Conservation (phyloP, 2,113 vertebrate genomes). For the Bombycilla garrulus region DNA sequence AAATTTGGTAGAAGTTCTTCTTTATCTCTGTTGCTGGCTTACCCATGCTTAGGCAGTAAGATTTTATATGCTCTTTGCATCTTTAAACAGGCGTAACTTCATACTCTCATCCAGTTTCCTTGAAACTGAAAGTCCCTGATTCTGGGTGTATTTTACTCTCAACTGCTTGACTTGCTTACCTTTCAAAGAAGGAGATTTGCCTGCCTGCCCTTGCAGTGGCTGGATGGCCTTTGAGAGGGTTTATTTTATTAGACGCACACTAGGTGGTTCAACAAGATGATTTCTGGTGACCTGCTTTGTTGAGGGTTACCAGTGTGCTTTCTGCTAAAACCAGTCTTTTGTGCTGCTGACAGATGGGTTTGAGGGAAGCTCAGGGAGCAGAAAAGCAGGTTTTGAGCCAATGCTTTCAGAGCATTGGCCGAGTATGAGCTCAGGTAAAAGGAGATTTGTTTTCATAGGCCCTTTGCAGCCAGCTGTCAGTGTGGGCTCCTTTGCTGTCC, state of each 20-base stretch:
- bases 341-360: neutral
- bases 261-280: neutral
- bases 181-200: neutral
- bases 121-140: neutral
- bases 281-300: neutral
- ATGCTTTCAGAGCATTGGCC: neutral
- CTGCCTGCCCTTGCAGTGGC: neutral
- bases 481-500: neutral
- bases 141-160: neutral
- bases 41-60: neutral
- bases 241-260: neutral
- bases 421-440: neutral
- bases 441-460: neutral
- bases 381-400: neutral
- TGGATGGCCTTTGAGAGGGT: neutral
- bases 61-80: neutral
- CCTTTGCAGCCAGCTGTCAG: neutral
- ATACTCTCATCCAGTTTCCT: neutral
- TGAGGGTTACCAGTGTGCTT: neutral
- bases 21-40: neutral
- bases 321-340: neutral
- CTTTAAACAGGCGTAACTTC: neutral
- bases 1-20: neutral
- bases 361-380: neutral
- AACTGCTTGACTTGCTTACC: neutral